These are phyloP conservation scores for Motacilla alba DNA, from an alignment of 2,113 vertebrate genomes.

Conservation along the genomic window DNA sequence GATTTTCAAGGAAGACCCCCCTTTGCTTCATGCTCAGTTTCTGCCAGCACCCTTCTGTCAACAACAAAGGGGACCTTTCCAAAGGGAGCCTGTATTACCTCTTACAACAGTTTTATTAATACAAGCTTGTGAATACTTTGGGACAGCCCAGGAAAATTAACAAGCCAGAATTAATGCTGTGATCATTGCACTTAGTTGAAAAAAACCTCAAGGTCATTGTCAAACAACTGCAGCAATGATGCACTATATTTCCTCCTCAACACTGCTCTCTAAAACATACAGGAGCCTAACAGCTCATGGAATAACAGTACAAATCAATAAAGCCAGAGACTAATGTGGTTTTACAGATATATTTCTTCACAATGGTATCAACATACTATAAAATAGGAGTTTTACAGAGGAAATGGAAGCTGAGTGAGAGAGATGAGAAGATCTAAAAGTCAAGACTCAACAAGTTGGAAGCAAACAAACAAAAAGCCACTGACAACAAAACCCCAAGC, in stretches of 20 bases:
- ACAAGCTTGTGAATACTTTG: not conserved
- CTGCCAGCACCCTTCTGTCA: not conserved
- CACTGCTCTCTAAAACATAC: not conserved
- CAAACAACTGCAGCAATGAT: not conserved
- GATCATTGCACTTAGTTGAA: not conserved
- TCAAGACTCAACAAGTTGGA: not conserved
- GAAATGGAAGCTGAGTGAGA: not conserved
- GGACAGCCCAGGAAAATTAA: not conserved
- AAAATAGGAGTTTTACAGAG: not conserved
- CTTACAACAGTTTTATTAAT: not conserved
- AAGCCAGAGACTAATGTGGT: not conserved
- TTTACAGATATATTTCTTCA: conserved; percentile 6
- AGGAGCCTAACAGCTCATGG: not conserved
- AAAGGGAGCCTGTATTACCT: not conserved
- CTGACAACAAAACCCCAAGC: not conserved
- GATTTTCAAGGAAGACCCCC: not conserved
- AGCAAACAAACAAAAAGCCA: not conserved
- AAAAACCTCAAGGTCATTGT: not conserved
- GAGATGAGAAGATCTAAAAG: not conserved
- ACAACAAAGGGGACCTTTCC: not conserved
- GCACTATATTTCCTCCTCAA: not conserved
- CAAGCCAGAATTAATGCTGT: not conserved
- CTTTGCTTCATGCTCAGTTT: not conserved
- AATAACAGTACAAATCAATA: not conserved
- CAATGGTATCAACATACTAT: not conserved